These are phyloP conservation scores for Catharus fuscescens DNA, from an alignment of 2,113 vertebrate genomes.

Conservation along the genomic window DNA sequence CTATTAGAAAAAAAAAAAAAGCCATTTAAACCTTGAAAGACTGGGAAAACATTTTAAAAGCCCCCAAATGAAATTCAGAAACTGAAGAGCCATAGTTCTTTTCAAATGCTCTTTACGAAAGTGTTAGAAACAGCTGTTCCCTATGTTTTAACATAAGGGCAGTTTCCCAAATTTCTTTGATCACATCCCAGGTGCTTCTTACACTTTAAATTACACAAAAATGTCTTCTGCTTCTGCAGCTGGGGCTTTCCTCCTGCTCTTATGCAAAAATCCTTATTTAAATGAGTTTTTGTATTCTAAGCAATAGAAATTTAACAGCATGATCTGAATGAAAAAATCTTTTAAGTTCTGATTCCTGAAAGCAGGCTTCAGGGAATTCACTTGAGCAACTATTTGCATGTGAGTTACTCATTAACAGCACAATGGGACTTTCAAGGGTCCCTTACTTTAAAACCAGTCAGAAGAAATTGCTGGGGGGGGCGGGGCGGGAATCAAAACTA, in stretches of 20 bases:
- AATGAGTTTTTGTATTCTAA: conserved; percentile 1
- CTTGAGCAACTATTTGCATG: not conserved
- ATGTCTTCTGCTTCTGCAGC: not conserved
- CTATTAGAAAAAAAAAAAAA: not conserved
- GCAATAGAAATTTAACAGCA: conserved; percentile 5
- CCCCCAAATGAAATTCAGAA: not conserved
- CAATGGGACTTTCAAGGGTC: not conserved
- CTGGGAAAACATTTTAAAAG: not conserved
- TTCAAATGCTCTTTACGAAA: not conserved
- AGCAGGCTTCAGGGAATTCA: conserved; percentile 2
- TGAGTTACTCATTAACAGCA: conserved; percentile 2
- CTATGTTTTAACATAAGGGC: not conserved
- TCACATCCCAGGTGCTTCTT: not conserved
- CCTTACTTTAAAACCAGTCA: not conserved
- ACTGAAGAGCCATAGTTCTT: not conserved
- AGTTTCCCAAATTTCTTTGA: not conserved
- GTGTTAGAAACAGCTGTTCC: not conserved
- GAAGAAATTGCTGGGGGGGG: not conserved
- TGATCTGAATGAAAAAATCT: not conserved
- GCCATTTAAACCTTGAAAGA: not conserved
- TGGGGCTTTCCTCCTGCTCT: not conserved
- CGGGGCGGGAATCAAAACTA: not conserved
- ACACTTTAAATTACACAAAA: not conserved
- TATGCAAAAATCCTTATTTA: not conserved
- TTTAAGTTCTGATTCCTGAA: not conserved